Conservation (phyloP, 1,140 invertebrate genomes). For the Gonioctena quinquepunctata region DNA sequence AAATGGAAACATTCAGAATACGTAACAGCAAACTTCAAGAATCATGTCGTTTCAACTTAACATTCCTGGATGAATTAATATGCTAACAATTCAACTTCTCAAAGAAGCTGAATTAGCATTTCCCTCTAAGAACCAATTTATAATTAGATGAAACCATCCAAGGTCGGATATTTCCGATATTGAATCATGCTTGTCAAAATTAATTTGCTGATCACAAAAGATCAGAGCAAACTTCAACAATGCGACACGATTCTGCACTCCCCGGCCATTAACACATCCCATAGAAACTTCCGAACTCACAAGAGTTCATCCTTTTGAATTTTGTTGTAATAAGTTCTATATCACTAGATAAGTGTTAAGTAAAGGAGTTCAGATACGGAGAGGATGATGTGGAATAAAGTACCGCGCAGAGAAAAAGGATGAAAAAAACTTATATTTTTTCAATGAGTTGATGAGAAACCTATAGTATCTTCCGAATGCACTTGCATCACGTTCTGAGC, state of each 20-base stretch:
- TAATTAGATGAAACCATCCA: neutral
- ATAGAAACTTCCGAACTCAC: constrained; percentile 5
- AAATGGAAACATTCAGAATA: too few species aligned
- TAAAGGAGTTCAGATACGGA: neutral
- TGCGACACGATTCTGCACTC: constrained; percentile 1
- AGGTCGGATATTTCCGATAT: neutral
- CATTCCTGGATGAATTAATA: too few species aligned
- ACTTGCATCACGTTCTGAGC: too few species aligned
- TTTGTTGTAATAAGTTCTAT: neutral
- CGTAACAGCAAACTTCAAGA: too few species aligned
- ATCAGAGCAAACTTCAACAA: neutral
- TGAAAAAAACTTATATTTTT: too few species aligned
- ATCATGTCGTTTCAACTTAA: too few species aligned
- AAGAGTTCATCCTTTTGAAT: neutral
- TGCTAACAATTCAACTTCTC: too few species aligned
- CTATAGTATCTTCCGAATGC: too few species aligned
- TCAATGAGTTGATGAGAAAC: too few species aligned
- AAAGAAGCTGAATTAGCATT: too few species aligned
- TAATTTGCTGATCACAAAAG: neutral
- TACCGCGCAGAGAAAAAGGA: too few species aligned
- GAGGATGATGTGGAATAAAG: neutral
- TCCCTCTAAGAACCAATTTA: too few species aligned
- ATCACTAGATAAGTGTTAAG: neutral
- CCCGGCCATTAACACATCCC: neutral
- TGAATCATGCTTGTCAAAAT: neutral